Conservation (phyloP, 1,140 invertebrate species). For the Hyles vespertilio region DNA sequence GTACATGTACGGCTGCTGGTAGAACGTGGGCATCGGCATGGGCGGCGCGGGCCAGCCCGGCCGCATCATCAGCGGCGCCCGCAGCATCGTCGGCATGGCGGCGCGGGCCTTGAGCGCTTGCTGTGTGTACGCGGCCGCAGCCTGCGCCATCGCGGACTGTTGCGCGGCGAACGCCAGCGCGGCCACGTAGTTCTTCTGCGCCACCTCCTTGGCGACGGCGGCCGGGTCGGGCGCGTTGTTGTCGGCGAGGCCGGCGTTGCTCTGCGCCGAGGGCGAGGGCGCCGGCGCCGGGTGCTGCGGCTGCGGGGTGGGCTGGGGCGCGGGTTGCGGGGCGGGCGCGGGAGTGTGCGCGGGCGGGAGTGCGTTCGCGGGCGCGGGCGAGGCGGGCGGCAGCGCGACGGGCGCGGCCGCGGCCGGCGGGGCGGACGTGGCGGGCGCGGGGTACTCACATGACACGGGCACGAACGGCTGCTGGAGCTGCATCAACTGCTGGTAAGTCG, state of each 20-base stretch:
- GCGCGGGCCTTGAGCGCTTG: constrained; percentile 80
- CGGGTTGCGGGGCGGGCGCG: constrained; percentile 77
- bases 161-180: constrained; percentile 59
- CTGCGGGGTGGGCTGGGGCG: constrained; percentile 34
- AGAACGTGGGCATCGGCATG: constrained; percentile 59
- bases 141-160: constrained; percentile 65
- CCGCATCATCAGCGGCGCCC: constrained; percentile 60
- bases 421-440: constrained; percentile 81
- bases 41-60: constrained; percentile 59
- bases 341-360: constrained; percentile 66
- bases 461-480: constrained; percentile 95
- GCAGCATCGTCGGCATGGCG: constrained; percentile 54
- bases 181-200: constrained; percentile 85
- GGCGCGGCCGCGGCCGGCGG: constrained; percentile 61
- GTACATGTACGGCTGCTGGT: constrained; percentile 77
- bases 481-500: constrained; percentile 96
- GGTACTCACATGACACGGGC: constrained; percentile 95
- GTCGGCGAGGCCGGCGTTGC: constrained; percentile 44
- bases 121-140: constrained; percentile 86
- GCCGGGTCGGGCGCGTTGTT: constrained; percentile 58
- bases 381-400: constrained; percentile 33
- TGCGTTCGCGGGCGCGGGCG: constrained; percentile 41
- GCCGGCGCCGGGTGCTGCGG: constrained; percentile 47
- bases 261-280: constrained; percentile 54
- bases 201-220: constrained; percentile 83